phyloP scores from a whole-genome alignment of 2,797 vertebrate genomes.

The Argentina silus region DNA sequence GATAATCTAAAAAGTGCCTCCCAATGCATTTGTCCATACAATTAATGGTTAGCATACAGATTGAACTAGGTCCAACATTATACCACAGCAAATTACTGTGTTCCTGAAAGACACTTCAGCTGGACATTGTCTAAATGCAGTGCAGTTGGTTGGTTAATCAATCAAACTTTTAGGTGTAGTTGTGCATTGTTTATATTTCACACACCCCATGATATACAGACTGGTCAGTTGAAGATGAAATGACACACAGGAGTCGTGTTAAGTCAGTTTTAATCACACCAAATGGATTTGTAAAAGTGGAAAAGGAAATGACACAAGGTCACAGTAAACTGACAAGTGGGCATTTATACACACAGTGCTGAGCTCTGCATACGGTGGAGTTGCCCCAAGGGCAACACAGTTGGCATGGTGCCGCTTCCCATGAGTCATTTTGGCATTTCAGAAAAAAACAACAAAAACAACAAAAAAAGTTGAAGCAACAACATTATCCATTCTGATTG shows the following conservation, averaged over 20 bases:
- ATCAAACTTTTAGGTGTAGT: too few species aligned
- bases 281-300: conserved; percentile 80
- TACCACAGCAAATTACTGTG: too few species aligned
- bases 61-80: too few species aligned
- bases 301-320: conserved; percentile 72
- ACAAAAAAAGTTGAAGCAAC: conserved; percentile 2
- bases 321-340: conserved; percentile 47
- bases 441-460: conserved; percentile 23
- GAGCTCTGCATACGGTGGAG: too few species aligned
- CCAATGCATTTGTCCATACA: not conserved
- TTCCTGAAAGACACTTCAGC: too few species aligned
- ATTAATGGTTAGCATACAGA: not conserved
- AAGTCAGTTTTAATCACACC: conserved; percentile 75
- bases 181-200: too few species aligned
- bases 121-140: too few species aligned
- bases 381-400: conserved; percentile 6
- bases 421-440: conserved; percentile 60
- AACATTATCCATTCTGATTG: conserved; percentile 40
- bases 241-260: conserved; percentile 38
- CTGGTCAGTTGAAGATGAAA: too few species aligned
- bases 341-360: not conserved
- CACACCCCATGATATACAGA: too few species aligned
- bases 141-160: too few species aligned
- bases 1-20: not conserved
- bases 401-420: conserved; percentile 52